These are phyloP conservation scores for Anagyrus pseudococci DNA, from an alignment of 2,888 invertebrate species.

Conservation along the genomic window DNA sequence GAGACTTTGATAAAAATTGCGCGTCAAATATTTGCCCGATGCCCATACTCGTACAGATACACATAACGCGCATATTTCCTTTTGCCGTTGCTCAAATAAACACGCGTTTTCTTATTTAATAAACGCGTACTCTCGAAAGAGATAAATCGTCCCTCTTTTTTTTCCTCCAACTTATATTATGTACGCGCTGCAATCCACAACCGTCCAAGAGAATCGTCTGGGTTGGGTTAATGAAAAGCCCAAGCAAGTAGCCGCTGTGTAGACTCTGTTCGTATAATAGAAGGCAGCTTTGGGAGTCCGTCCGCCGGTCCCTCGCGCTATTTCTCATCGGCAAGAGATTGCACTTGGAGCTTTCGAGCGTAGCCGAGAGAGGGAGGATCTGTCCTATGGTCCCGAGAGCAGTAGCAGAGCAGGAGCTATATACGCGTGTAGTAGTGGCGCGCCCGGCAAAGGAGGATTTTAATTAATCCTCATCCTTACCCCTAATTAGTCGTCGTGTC, in stretches of 20 bases:
- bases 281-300: neutral
- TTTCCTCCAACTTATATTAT: too few relatives aligned
- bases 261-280: too few relatives aligned
- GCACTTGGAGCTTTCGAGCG: constrained; percentile 26
- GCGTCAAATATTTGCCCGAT: constrained; percentile 1
- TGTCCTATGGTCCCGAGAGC: neutral
- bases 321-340: constrained; percentile 30
- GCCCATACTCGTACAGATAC: too few relatives aligned
- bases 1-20: neutral
- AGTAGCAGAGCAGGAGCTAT: neutral
- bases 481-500: constrained; percentile 53
- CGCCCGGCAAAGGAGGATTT: constrained; percentile 44
- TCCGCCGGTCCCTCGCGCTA: constrained; percentile 1
- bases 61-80: too few relatives aligned
- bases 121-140: too few relatives aligned
- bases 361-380: constrained; percentile 11
- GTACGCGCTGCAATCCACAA: too few relatives aligned
- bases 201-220: too few relatives aligned
- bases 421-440: neutral
- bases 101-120: too few relatives aligned
- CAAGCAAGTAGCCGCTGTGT: too few relatives aligned
- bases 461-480: constrained; percentile 56
- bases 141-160: too few relatives aligned
- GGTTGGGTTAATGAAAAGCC: too few relatives aligned
- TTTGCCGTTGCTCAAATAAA: too few relatives aligned